Base-by-base conservation (phyloP, 2,888 invertebrate species). In the Phengaris alcon region DNA sequence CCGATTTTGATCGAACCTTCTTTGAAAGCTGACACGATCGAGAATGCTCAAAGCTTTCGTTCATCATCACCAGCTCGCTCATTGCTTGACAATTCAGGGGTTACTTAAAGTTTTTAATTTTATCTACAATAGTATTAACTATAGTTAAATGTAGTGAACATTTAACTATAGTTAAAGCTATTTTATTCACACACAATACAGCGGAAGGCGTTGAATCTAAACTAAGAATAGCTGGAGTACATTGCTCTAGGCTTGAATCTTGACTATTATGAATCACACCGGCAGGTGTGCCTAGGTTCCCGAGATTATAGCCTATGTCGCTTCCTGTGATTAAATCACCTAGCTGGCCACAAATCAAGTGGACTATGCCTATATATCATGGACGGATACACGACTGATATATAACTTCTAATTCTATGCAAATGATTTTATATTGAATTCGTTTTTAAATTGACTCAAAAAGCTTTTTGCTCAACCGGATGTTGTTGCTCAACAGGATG, bases 291-390 rank as follows among this genome's bases (percentile, higher is more conserved):
- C 48, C 9, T 68, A 74, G 52, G 74, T 74, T 73, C 74, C 74
- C 44, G 68, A 46, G 74, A 74, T 69, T 48, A 74, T 59, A 74
- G 55, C 74, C 83, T 70, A 64, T 84, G 88, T 85, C 83, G 87
- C 86, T 92, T 93, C 93, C 93, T 92, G 93, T 86, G 92, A 92
- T 93, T 88, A 89, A 85, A 90, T 90, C 88, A 86, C 75, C 79
- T 64, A 64, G 76, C 79, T 81, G 82, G 81, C 81, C 86, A 89
- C 92, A 90, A 92, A 91, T 91, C 92, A 91, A 87, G 86, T 83
- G 46, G 54, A 48, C 44, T 52, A 51, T 48, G 59, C 12, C 46
- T 48, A 74, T 74, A 64, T 59, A 64, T 74, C 54, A 72, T 72
- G 22, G 48, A 22, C 72, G 72, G 35, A 54, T 54, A 72, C 54